Evolutionary conservation across 2,888 invertebrate species (phyloP).

Genomic region (Calameuta pallipes): DNA sequence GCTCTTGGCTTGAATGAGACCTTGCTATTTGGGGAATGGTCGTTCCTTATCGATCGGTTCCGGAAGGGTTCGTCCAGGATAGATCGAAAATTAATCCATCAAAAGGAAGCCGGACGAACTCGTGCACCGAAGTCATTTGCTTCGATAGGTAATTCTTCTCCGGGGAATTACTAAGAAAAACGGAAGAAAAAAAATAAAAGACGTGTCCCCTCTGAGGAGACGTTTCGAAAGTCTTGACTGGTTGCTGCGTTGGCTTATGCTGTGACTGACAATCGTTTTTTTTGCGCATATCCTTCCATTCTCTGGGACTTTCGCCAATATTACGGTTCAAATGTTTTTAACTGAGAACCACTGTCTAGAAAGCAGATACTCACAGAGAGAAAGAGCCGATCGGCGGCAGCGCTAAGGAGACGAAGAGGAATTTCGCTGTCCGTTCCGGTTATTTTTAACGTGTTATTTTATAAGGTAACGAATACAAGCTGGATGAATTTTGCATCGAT

Average conservation of each 20-base stretch:
- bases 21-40: neutral
- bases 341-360: slow-evolving; percentile 5
- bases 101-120: neutral
- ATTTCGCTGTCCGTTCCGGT: slow-evolving; percentile 30
- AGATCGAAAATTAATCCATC: neutral
- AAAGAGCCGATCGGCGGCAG: slow-evolving; percentile 5
- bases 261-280: neutral
- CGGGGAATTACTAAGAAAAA: neutral
- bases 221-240: neutral
- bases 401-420: slow-evolving; percentile 16
- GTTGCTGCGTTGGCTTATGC: neutral
- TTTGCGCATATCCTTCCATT: neutral
- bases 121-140: neutral
- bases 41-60: neutral
- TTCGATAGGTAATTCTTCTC: neutral
- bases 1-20: neutral
- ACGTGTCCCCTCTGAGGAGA: neutral
- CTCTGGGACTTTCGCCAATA: neutral
- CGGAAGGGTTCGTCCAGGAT: neutral
- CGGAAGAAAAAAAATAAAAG: neutral
- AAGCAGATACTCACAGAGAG: neutral
- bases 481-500: neutral
- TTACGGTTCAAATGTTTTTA: neutral
- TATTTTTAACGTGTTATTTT: slow-evolving; percentile 34
- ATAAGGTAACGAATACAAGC: slow-evolving; percentile 26